A percentile compares a stretch with the other conserved stretches of the same genome.
Conservation (phyloP, 35 echinoderm and acorn worm genomes). For the Heliocidaris erythrogramma region DNA sequence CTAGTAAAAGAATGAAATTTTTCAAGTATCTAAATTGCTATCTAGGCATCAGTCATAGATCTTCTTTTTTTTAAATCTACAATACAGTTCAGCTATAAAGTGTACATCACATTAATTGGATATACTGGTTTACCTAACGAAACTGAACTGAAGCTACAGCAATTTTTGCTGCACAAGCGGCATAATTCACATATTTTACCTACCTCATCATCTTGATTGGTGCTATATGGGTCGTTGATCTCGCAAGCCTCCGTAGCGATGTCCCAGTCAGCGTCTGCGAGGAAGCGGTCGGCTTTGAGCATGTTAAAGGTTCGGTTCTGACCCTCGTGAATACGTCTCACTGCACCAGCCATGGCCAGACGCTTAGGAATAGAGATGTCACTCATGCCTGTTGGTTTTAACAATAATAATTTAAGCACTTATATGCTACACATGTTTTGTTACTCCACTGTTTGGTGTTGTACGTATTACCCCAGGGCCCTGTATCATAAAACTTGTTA, state of each 20-base stretch:
- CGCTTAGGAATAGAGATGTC: conserved; percentile 93
- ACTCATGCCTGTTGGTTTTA: conserved; percentile 79
- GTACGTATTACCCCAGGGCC: no score
- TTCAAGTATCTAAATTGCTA: no score
- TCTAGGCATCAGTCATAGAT: no score
- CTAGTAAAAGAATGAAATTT: no score
- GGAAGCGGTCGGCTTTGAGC: conserved; percentile 91
- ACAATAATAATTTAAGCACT: background rate
- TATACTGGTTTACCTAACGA: no score
- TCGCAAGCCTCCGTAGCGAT: conserved; percentile 73
- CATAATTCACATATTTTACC: background rate
- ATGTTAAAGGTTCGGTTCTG: conserved; percentile 82
- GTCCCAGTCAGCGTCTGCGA: conserved; percentile 93
- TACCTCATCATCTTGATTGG: background rate
- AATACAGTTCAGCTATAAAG: no score
- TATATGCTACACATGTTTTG: background rate
- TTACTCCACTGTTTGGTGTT: background rate
- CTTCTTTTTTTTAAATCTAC: no score
- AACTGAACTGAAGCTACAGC: no score
- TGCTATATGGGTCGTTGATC: conserved; percentile 84
- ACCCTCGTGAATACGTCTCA: conserved; percentile 68
- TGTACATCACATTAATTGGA: no score
- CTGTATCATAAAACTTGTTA: no score
- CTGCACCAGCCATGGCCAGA: conserved; percentile 92
- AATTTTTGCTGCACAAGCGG: no score